These are phyloP conservation scores for Dicrurus megarhynchus DNA, from an alignment of 2,113 vertebrate genomes.

Conservation along the genomic window DNA sequence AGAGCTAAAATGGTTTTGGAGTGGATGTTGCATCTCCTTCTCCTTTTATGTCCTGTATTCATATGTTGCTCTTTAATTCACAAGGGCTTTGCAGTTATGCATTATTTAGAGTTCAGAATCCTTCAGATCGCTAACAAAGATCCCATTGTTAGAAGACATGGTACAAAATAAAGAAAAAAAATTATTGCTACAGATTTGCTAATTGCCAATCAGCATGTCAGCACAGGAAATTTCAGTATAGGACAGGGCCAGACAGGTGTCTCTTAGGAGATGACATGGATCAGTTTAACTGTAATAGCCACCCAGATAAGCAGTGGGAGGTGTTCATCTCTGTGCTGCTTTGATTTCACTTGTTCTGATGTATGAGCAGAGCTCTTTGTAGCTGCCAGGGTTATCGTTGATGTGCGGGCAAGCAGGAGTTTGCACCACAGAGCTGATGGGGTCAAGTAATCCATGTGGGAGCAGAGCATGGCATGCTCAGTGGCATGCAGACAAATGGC, in stretches of 20 bases:
- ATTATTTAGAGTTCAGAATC: not conserved
- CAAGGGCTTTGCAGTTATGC: not conserved
- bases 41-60: not conserved
- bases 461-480: accelerated
- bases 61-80: not conserved
- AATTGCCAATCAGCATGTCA: not conserved
- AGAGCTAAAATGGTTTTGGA: not conserved
- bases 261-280: not conserved
- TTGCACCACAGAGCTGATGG: not conserved
- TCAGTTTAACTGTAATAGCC: not conserved
- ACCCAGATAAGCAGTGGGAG: not conserved
- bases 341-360: not conserved
- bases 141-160: not conserved
- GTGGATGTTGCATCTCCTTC: not conserved
- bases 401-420: not conserved
- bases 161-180: not conserved
- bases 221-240: not conserved
- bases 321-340: not conserved
- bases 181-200: not conserved
- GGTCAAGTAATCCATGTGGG: not conserved
- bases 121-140: not conserved
- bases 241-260: not conserved
- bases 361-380: not conserved
- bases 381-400: not conserved
- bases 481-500: not conserved